phyloP scores from a whole-genome alignment of 64 coral and sea anemone species.

The Stichodactyla helianthus region DNA sequence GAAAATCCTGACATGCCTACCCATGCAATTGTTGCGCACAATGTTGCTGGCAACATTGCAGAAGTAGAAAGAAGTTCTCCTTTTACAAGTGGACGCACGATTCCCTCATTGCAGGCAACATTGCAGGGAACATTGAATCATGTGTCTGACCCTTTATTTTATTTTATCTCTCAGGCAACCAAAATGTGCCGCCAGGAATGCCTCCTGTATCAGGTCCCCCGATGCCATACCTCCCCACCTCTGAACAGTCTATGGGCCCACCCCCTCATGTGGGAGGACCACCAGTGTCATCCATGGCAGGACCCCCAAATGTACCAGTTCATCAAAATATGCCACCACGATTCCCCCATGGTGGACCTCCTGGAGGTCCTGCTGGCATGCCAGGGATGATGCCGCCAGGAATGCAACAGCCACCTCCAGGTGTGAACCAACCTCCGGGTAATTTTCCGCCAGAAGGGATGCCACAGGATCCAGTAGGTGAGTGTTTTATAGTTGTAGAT shows the following conservation, averaged over 20 bases:
- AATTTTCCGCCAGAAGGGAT: slow-evolving; percentile 80
- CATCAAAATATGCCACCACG: slow-evolving; percentile 49
- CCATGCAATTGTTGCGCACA: too few relatives aligned
- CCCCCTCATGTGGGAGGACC: slow-evolving; percentile 34
- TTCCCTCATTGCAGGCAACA: too few relatives aligned
- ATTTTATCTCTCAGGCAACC: slow-evolving; percentile 22
- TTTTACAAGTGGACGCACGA: too few relatives aligned
- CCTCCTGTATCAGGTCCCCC: slow-evolving; percentile 70
- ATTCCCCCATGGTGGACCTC: slow-evolving; percentile 55
- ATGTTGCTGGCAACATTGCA: too few relatives aligned
- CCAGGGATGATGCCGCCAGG: slow-evolving; percentile 70
- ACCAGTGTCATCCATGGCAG: slow-evolving; percentile 56
- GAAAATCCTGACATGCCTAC: too few relatives aligned
- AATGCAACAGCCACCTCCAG: slow-evolving; percentile 71
- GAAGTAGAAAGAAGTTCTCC: too few relatives aligned
- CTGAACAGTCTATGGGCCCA: slow-evolving; percentile 49
- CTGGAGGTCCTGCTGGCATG: slow-evolving; percentile 51
- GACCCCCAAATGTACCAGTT: slow-evolving; percentile 43
- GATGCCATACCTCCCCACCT: slow-evolving; percentile 25
- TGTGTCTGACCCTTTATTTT: neutral
- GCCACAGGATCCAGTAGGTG: slow-evolving; percentile 63
- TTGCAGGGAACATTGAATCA: neutral
- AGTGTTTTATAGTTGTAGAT: neutral
- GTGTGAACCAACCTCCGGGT: slow-evolving; percentile 56
- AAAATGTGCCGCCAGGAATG: slow-evolving; percentile 58